Base-by-base conservation (phyloP, 2,888 invertebrate genomes). In the Ashinkailepas kermadecensis region DNA sequence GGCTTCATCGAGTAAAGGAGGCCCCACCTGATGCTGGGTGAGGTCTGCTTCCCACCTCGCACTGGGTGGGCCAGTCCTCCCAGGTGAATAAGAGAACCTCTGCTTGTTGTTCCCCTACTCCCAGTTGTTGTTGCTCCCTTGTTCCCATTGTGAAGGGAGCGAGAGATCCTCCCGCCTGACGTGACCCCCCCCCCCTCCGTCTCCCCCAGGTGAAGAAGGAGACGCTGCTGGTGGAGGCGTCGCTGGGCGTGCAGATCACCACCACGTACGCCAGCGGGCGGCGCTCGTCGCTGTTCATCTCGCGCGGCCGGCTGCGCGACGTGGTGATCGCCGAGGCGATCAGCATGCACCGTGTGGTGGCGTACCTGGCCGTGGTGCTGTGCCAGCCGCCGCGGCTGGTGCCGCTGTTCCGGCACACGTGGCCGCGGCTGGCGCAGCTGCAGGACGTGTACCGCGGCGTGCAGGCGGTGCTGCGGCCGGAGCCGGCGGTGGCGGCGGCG, bases 301-400 rank as follows among this genome's bases (percentile, higher is more conserved):
- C 81, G 10, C 83, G 84, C 83, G 81, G 81, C 11, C 25, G 81
- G 64, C 78, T 84, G 11, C 64, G 82, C 70, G 83, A 84, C 58
- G 81, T 84, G 54, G 81, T 84, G 23, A 82, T 84, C 81, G 84
- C 84, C 70, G 84, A 84, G 80, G 83, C 84, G 18, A 82, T 84
- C 80, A 82, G 82, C 58, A 82, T 84, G 84, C 83, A 83, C 82
- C 83, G 82, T 39, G 83, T 83, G 23, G 80, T 83, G 74, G 80
- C 82, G 64, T 83, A 83, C 81, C 82, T 82, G 81, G 82, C 82
- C 10, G 74, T 83, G n/a, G 67, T 83, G 70, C 82, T 83, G 62
- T 80, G 80, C 21, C 7, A 79, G 65, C 74, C 70, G 78, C 82
- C 23, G 59, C 39, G 58, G n/a, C 81, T 57, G 67, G 65, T n/a